Base-by-base conservation (phyloP, 2,888 invertebrate species). In the Limulus polyphemus region DNA sequence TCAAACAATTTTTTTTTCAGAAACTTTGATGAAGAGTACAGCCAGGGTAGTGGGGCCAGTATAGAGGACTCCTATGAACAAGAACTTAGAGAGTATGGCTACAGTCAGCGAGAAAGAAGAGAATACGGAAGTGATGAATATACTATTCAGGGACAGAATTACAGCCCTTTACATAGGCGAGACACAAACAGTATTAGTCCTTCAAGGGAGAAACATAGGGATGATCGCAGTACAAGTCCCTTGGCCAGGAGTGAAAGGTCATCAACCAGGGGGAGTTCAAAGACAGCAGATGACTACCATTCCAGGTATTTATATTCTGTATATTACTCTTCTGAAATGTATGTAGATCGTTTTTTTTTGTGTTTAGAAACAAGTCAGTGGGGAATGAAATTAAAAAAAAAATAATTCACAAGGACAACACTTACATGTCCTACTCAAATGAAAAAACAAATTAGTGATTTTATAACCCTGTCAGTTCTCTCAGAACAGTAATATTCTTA, bases 1-100 rank as follows among this genome's bases (percentile, higher is more conserved):
- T n/a, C n/a, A n/a, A n/a, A n/a, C n/a, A n/a, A n/a, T n/a, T n/a
- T 32, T 32, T 32, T 3, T 71, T 70, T 32, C 70, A 83, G 84
- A 63, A 83, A 80, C 73, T 83, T 83, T 73, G 64, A 70, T 55
- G 86, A 87, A 72, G 83, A 90, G 78, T 85, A 85, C 79, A 82
- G 87, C 77, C 83, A 84, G 77, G 80, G 87, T 71, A 83, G 83
- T 65, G 81, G 80, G 47, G 82, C 83, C 4, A 82, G 82, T 47
- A 84, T 83, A 72, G 85, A 85, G 67, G 86, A 88, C 62, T 74
- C 75, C 11, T 78, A 77, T 67, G 78, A 77, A 58, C 73, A 74
- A 63, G 77, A 77, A 61, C 69, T 78, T 14, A 72, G 77, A 10
- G 78, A 77, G 54, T 78, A 78, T 67, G 75, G 76, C 16, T 75